Percentiles rank a stretch among this genome's conserved stretches.
phyloP scores from a whole-genome alignment of 1,140 invertebrate genomes.

The Telenomus remus region DNA sequence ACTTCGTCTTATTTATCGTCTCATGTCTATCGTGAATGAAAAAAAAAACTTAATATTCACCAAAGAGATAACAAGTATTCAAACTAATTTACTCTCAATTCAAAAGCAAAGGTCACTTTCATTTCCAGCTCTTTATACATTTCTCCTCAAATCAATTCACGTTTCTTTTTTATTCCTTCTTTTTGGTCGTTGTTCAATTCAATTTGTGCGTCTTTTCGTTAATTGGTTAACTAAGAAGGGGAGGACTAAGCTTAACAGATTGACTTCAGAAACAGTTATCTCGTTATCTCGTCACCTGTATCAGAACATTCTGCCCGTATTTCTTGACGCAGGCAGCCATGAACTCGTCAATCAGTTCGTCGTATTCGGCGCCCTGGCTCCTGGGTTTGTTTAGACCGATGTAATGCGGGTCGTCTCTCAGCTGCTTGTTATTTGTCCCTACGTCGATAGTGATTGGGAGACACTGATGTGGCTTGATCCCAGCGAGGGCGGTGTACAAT shows the following conservation, averaged over 20 bases:
- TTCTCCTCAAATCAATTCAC: too few relatives aligned
- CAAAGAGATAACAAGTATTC: too few relatives aligned
- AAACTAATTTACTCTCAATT: too few relatives aligned
- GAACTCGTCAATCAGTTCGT: slow-evolving; percentile 98
- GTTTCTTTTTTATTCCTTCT: slow-evolving; percentile 1
- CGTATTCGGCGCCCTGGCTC: slow-evolving; percentile 91
- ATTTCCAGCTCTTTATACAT: too few relatives aligned
- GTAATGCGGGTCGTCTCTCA: slow-evolving; percentile 95
- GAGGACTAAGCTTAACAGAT: slow-evolving; percentile 18
- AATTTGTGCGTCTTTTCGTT: slow-evolving; percentile 5
- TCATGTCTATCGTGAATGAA: too few relatives aligned
- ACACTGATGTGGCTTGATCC: slow-evolving; percentile 94
- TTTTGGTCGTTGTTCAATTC: slow-evolving; percentile 7
- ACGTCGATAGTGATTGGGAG: slow-evolving; percentile 95
- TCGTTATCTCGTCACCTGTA: slow-evolving; percentile 79
- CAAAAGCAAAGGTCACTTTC: too few relatives aligned
- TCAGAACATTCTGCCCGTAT: slow-evolving; percentile 91
- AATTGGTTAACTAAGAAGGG: not conserved
- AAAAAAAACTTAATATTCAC: too few relatives aligned
- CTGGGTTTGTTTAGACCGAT: slow-evolving; percentile 93
- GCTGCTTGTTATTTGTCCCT: slow-evolving; percentile 91
- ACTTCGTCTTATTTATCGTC: not conserved
- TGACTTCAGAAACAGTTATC: slow-evolving; percentile 39
- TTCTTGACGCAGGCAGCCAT: slow-evolving; percentile 95
- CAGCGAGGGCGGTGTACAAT: slow-evolving; percentile 93